Base-by-base conservation (phyloP, 1,140 invertebrate genomes). In the Aphaenogaster ashmeadi region DNA sequence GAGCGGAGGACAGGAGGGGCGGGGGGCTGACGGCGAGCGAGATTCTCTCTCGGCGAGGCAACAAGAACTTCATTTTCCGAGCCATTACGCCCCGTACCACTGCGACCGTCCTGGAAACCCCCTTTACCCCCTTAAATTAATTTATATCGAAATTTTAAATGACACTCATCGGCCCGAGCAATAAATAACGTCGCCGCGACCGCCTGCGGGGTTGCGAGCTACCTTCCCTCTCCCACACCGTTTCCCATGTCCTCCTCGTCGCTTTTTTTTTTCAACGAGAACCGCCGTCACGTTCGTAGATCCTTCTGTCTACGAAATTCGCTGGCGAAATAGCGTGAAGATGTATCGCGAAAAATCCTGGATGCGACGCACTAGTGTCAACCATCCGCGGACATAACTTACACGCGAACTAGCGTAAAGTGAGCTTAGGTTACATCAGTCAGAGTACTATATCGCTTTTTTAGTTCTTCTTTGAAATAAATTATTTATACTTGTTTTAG, bases 91-190 rank as follows among this genome's bases (percentile, higher is more conserved):
- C 91, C 88, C 93, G 89, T 92, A 90, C 89, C 91, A 91, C 89
- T 89, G 86, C 87, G 72, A 77, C 87, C 75, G 66, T 88, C 78
- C 86, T 83, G 74, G 83, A 92, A 93, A 95, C 92, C 92, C 78
- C 91, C 92, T 93, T 94, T 93, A 85, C 80, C 90, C 87, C 89
- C 91, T 92, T 94, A 94, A 94, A 95, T 95, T 94, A 94, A 95
- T 95, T 94, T 94, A 94, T 93, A 94, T 94, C 93, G 92, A 94
- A 94, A 95, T 94, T 95, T 95, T 94, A 93, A 94, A 94, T 93
- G 94, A 94, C 94, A 93, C 93, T 94, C 93, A 93, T 94, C 93
- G 92, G 79, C 77, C 90, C 84, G 90, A 89, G 88, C 92, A 89
- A 92, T 94, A 95, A 94, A 94, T 94, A 94, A 94, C 89, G 56